Conservation (phyloP, 2,797 vertebrate genomes). For the Sciaenops ocellatus region DNA sequence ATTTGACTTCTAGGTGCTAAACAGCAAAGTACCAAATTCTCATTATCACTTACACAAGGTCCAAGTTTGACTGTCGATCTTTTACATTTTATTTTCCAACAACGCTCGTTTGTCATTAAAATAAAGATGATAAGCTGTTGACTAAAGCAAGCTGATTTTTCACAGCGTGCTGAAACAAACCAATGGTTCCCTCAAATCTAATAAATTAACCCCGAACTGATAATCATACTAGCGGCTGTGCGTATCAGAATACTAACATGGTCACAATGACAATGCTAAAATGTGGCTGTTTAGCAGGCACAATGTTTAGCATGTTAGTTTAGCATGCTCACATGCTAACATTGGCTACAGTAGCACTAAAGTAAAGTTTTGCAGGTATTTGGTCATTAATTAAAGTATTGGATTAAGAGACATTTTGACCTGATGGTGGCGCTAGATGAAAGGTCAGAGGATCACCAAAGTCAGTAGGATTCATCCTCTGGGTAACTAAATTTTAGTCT, state of each 20-base stretch:
- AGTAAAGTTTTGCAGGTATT: background rate
- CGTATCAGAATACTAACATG: background rate
- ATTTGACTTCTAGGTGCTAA: background rate
- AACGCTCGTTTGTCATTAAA: background rate
- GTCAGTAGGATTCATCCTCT: too few relatives aligned
- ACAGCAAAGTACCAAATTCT: background rate
- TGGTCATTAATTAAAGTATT: background rate
- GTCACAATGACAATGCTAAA: background rate
- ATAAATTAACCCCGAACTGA: background rate
- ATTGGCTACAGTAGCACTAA: background rate
- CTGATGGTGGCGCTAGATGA: background rate
- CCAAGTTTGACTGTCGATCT: background rate
- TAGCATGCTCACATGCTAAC: background rate
- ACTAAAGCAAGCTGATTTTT: constrained; percentile 10
- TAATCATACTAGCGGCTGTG: background rate
- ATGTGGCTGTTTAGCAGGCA: background rate
- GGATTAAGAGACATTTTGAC: background rate
- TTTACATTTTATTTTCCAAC: background rate
- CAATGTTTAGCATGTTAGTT: background rate
- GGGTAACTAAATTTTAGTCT: too few relatives aligned
- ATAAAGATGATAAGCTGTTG: background rate
- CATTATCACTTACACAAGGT: background rate
- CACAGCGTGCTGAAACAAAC: background rate
- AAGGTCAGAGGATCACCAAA: background rate
- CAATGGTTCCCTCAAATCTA: background rate